Percentiles rank a stretch among this genome's conserved stretches.
phyloP scores from a whole-genome alignment of 1,140 invertebrate species.

The Sinonovacula constricta region DNA sequence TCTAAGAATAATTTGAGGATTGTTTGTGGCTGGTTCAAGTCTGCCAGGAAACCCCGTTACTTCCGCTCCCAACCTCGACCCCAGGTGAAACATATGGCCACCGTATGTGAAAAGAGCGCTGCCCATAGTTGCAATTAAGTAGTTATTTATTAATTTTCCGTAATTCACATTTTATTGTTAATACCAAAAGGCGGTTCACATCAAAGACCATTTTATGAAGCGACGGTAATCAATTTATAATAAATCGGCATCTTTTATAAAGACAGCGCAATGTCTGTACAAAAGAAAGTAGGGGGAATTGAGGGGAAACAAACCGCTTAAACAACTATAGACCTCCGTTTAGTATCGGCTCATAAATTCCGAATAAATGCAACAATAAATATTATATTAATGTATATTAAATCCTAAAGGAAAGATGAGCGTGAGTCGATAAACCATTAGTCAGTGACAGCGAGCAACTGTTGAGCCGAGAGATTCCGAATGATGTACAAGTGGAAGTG shows the following conservation, averaged over 20 bases:
- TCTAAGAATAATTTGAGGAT: not conserved
- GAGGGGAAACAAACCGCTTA: slow-evolving; percentile 15
- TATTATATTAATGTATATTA: slow-evolving; percentile 46
- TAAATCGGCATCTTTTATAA: slow-evolving; percentile 39
- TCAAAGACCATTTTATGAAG: slow-evolving; percentile 36
- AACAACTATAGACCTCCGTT: slow-evolving; percentile 23
- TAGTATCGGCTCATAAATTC: no score
- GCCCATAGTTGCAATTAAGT: slow-evolving; percentile 20
- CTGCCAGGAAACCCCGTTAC: not conserved
- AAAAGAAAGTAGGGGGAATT: slow-evolving; percentile 23
- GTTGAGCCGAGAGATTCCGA: no score
- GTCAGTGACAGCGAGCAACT: no score
- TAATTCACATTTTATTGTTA: slow-evolving; percentile 38
- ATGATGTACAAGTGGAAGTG: no score
- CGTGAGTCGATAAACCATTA: not conserved
- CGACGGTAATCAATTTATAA: slow-evolving; percentile 32
- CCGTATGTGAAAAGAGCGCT: slow-evolving; percentile 33
- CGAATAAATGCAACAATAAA: no score
- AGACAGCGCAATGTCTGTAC: slow-evolving; percentile 14
- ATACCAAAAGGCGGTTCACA: slow-evolving; percentile 31
- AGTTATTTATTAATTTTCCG: slow-evolving; percentile 45
- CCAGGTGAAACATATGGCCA: slow-evolving; percentile 9
- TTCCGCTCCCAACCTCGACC: not conserved
- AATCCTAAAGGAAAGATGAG: not conserved
- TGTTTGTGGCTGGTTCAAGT: not conserved